Percentiles rank a stretch among this genome's conserved stretches.
Evolutionary conservation across 2,113 vertebrate genomes (phyloP).

Genomic region (Chunga burmeisteri): DNA sequence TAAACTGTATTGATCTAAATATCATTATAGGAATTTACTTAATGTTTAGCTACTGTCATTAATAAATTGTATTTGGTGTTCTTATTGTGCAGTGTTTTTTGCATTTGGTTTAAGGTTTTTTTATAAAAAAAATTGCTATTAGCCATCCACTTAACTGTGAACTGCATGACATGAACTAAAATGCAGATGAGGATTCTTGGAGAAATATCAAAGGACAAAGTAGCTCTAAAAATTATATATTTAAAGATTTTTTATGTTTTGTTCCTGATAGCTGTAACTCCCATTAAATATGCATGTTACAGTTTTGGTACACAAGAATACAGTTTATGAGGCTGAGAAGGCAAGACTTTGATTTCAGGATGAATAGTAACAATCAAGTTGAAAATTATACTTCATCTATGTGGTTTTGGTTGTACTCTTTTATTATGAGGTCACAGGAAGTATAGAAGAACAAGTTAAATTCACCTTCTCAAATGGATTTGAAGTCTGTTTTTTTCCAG

Average conservation of each 20-base stretch:
- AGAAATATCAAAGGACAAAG: neutral
- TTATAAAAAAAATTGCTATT: neutral
- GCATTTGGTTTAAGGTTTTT: fast-evolving
- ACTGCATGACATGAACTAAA: neutral
- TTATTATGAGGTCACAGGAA: constrained; percentile 9
- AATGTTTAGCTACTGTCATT: neutral
- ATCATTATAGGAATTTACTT: neutral
- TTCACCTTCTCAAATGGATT: constrained; percentile 30
- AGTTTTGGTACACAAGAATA: neutral
- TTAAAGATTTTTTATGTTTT: neutral
- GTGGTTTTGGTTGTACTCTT: neutral
- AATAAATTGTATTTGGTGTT: neutral
- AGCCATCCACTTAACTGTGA: neutral
- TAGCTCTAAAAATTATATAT: neutral
- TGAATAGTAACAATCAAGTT: neutral
- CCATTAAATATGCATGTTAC: neutral
- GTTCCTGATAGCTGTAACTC: neutral
- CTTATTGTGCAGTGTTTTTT: neutral
- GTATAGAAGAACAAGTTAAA: constrained; percentile 35
- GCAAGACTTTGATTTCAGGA: neutral
- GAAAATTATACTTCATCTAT: neutral
- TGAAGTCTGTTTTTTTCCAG: neutral
- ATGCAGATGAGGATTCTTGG: neutral
- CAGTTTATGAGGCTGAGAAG: neutral
- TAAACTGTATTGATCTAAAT: neutral